Evolutionary conservation across 2,888 invertebrate genomes (phyloP).

Genomic region (Oasisia sp.): DNA sequence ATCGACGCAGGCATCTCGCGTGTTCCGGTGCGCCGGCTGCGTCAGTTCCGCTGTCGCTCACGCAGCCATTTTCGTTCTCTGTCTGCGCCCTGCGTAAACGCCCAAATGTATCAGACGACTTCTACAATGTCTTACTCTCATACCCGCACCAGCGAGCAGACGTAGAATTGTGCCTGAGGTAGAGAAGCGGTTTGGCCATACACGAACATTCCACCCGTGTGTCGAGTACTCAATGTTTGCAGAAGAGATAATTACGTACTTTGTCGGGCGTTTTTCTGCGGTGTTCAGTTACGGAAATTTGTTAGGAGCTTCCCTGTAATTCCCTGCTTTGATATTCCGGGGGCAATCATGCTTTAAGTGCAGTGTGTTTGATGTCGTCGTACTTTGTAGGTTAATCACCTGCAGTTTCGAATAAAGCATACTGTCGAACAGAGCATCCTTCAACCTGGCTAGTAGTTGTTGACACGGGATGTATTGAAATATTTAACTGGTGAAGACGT

Average conservation of each 20-base stretch:
- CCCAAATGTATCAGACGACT: neutral
- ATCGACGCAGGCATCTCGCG: conserved; percentile 6
- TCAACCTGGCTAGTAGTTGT: neutral
- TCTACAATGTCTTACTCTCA: neutral
- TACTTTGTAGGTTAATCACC: neutral
- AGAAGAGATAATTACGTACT: neutral
- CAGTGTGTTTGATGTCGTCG: neutral
- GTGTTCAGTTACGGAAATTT: neutral
- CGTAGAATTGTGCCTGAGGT: neutral
- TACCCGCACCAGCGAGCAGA: neutral
- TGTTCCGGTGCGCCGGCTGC: neutral
- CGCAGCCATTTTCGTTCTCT: neutral
- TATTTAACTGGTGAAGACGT: neutral
- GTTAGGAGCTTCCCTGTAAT: neutral
- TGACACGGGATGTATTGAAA: neutral
- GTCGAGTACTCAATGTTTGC: neutral
- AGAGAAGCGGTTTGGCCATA: neutral
- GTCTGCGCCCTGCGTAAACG: neutral
- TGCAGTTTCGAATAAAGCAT: neutral
- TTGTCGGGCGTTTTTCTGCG: neutral
- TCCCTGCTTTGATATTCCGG: neutral
- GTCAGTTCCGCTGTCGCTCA: neutral
- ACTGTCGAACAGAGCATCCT: neutral
- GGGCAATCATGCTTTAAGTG: neutral
- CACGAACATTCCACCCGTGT: neutral